Base-by-base conservation (phyloP, 53 echinoderm and acorn worm species). In the Temnopleurus reevesii region DNA sequence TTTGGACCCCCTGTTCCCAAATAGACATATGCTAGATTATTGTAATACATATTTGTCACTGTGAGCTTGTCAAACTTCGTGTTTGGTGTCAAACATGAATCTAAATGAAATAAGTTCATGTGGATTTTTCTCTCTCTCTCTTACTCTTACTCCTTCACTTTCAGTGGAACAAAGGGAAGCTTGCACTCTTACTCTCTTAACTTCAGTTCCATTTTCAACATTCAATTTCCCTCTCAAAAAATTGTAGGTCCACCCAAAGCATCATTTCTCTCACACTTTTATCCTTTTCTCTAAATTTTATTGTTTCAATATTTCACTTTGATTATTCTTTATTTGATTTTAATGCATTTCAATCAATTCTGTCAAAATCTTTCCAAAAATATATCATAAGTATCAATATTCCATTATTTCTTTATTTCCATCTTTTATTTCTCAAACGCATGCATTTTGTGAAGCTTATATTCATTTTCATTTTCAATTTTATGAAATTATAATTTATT, bases 241-340 rank as follows among this genome's bases (percentile, higher is more conserved):
- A 8, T 7, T n/a, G 21, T 21, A 71, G 7, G 8, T 41, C 36
- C n/a, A 71, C 71, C 7, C 2, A 21, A 71, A 71, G 2, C 23
- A 71, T 71, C 41, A 35, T 36, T 71, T 41, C 41, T 71, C 43
- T 38, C 71, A 71, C 71, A 19, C 38, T 71, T 41, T 0, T 71
- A 63, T 71, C 71, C 71, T 38, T 71, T 71, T 71, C 71, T 21
- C 41, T 71, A 17, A 36, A 21, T 71, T 63, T 71, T 71, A 71
- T 71, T 71, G 10, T n/a, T 41, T 41, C 23, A n/a, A 7, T 41
- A 71, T 19, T 43, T 71, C 41, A 26, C 6, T 41, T 41, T 71
- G 38, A 71, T 21, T 17, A 64, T 36, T 33, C 35, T 71, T 43
- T 23, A 36, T 19, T 71, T 71, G 19, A 38, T n/a, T 71, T 71